A percentile compares a stretch with the other conserved stretches of the same genome.
Evolutionary conservation across 2,113 vertebrate species (phyloP).

Genomic region (Sarotherodon lohbergeri): DNA sequence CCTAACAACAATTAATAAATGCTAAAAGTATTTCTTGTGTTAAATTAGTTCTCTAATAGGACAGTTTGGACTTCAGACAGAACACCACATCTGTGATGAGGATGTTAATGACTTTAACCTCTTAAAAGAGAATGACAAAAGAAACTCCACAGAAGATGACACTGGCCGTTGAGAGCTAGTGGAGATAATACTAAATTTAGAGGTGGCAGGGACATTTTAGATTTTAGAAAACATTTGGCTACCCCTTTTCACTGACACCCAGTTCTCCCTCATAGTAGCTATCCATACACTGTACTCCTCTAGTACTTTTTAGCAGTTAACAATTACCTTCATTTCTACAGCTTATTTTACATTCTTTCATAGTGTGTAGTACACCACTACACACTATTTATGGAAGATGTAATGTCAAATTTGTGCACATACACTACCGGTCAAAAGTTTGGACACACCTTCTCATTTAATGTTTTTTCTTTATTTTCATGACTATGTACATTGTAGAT

Average conservation of each 20-base stretch:
- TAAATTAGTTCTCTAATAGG: neutral
- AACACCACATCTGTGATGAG: neutral
- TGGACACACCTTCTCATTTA: neutral
- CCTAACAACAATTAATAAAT: neutral
- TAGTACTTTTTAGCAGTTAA: neutral
- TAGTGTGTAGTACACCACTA: neutral
- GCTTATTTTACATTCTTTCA: neutral
- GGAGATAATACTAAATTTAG: neutral
- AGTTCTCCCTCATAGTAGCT: neutral
- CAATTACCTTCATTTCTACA: neutral
- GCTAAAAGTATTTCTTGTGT: neutral
- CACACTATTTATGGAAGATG: neutral
- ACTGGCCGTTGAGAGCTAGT: neutral
- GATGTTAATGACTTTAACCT: neutral
- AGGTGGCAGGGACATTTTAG: neutral
- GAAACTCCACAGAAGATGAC: neutral
- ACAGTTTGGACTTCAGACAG: neutral
- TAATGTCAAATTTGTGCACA: neutral
- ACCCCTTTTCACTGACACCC: neutral
- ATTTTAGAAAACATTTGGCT: neutral
- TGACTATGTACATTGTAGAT: neutral
- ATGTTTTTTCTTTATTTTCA: neutral
- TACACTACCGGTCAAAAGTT: neutral
- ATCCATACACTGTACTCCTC: neutral
- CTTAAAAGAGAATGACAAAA: neutral